phyloP scores from a whole-genome alignment of 92 coral and sea anemone genomes.

The Galaxea fascicularis region DNA sequence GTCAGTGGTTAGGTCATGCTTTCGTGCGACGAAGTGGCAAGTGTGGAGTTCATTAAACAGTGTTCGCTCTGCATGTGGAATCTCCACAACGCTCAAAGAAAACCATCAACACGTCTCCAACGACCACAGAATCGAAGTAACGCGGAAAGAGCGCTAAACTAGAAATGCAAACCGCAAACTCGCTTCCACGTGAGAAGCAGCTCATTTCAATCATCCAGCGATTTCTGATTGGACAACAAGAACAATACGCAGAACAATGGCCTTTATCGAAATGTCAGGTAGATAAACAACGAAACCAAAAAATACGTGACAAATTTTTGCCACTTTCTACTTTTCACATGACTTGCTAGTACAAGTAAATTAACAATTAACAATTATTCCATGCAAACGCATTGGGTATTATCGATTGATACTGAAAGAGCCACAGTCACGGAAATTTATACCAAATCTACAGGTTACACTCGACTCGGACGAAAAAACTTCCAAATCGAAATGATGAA shows the following conservation, averaged over 20 bases:
- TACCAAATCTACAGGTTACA: too few species aligned
- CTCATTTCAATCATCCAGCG: neutral
- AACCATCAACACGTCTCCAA: neutral
- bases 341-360: too few species aligned
- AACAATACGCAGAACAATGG: constrained; percentile 7
- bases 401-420: too few species aligned
- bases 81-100: neutral
- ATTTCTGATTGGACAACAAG: constrained; percentile 13
- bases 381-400: too few species aligned
- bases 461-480: too few species aligned
- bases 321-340: neutral
- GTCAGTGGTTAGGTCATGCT: neutral
- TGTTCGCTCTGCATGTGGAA: neutral
- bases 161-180: neutral
- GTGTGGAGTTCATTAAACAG: neutral
- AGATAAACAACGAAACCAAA: neutral
- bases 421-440: too few species aligned
- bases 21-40: neutral
- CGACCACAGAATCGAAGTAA: neutral
- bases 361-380: too few species aligned
- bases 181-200: neutral
- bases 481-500: too few species aligned
- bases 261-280: neutral
- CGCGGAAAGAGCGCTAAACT: neutral
- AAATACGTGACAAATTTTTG: neutral